phyloP scores from a whole-genome alignment of 2,888 invertebrate genomes.

The Nephrocerus scutellatus region DNA sequence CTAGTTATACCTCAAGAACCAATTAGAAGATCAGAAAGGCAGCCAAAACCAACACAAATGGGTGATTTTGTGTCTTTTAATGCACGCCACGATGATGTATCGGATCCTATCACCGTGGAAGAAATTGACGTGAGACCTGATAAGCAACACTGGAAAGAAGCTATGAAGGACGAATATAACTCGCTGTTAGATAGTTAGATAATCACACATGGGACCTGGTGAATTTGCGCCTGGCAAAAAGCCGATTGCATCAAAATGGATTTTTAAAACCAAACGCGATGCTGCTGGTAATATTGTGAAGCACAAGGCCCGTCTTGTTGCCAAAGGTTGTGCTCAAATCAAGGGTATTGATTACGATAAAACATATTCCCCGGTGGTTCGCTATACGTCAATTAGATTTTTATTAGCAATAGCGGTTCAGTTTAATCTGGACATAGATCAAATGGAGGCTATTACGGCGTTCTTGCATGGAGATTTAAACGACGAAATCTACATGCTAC shows the following conservation, averaged over 20 bases:
- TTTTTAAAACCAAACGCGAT: slow-evolving; percentile 9
- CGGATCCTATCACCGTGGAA: slow-evolving; percentile 15
- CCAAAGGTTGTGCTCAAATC: slow-evolving; percentile 7
- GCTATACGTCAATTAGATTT: slow-evolving; percentile 3
- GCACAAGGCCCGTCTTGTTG: slow-evolving; percentile 9
- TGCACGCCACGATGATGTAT: slow-evolving; percentile 2
- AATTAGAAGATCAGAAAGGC: not conserved
- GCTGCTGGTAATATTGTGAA: not conserved
- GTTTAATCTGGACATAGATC: slow-evolving; percentile 7
- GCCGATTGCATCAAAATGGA: slow-evolving; percentile 8
- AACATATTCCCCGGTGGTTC: slow-evolving; percentile 7
- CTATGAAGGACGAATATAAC: slow-evolving; percentile 10
- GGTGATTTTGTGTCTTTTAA: slow-evolving; percentile 10
- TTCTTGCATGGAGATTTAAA: slow-evolving; percentile 7
- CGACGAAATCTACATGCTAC: slow-evolving; percentile 6
- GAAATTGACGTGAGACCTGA: slow-evolving; percentile 14
- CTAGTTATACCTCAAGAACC: no score
- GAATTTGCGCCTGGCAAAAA: not conserved
- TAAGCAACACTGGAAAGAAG: slow-evolving; percentile 10
- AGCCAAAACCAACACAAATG: not conserved
- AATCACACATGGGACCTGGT: no score
- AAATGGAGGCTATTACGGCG: slow-evolving; percentile 8
- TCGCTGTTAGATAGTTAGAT: slow-evolving; percentile 4
- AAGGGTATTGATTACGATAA: slow-evolving; percentile 5
- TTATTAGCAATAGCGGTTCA: slow-evolving; percentile 8